These are phyloP conservation scores for Protobothrops mucrosquamatus DNA, from an alignment of 2,113 vertebrate species.

Conservation along the genomic window DNA sequence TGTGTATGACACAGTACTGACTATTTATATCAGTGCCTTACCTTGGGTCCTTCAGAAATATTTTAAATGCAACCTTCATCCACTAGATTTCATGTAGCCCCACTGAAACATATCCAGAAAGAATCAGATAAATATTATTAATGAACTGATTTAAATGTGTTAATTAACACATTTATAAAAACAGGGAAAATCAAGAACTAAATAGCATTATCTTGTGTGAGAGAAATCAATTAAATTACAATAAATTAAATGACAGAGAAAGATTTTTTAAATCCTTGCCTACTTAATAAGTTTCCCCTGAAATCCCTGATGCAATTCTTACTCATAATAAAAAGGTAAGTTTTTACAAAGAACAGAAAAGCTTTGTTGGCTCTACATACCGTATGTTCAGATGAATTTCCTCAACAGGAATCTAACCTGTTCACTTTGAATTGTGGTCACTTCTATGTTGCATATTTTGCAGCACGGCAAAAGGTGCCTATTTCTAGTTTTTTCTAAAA, in stretches of 20 bases:
- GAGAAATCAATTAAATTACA: not conserved
- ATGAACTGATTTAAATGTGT: not conserved
- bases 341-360: not conserved
- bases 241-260: not conserved
- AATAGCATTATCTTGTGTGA: not conserved
- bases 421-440: not conserved
- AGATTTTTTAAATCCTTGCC: too few species aligned
- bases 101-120: not conserved
- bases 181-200: not conserved
- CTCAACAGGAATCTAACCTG: slow-evolving; percentile 5
- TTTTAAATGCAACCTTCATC: not conserved
- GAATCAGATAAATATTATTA: not conserved
- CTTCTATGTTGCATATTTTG: slow-evolving; percentile 45
- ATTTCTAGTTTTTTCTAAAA: not conserved
- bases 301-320: not conserved
- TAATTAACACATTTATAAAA: not conserved
- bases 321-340: not conserved
- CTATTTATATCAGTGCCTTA: not conserved
- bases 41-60: not conserved
- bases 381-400: slow-evolving; percentile 18
- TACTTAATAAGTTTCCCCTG: not conserved
- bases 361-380: not conserved
- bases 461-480: slow-evolving; percentile 11
- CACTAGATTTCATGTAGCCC: not conserved
- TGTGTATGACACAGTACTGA: not conserved